Base-by-base conservation (phyloP, 2,113 vertebrate genomes). In the Delphinus delphis region DNA sequence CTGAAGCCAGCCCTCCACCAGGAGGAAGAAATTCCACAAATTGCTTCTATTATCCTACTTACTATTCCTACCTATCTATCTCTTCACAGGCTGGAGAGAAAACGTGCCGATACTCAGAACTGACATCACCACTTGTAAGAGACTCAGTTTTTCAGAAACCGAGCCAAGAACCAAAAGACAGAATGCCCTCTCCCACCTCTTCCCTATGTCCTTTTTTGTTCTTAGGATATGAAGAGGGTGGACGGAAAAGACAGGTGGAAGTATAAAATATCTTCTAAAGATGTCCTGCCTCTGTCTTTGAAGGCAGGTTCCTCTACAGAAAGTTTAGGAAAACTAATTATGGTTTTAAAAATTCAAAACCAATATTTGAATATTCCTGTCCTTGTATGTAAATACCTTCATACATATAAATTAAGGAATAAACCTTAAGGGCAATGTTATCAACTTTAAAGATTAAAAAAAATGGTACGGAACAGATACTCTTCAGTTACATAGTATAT, bases 341-440 rank as follows among this genome's bases (percentile, higher is more conserved):
- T 13, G 23, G 44, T 50, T 87, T 92, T 73, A 44, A 88, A 90
- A 92, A 96, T 68, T 62, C 53, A 80, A 67, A 96, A 68, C 28
- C 28, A 87, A 0, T 77, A 82, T 55, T 53, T 91, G 63, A 71
- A 47, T 83, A 95, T 70, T 86, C 15, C 63, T 79, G 21, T 67
- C 41, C 33, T 77, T 81, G 38, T 14, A 88, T 20, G 76, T 44
- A 55, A 82, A 31, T 28, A 80, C 9, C 62, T 47, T 77, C 28
- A 63, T 65, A 85, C 12, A 76, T 17, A 84, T 25, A 85, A 18
- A 55, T 36, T 44, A 71, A 84, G 41, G 26, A 79, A 70, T 71
- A 79, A 65, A 55, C 44, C n/a, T n/a, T 86, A 95, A 67, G 33
- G 65, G 73, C 63, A 84, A 74, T 38, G 44, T 26, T 60, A 76